Percentiles rank a stretch among this genome's conserved stretches.
These are phyloP conservation scores for Gallinago jamesoni DNA, from an alignment of 2,113 vertebrate species.

Conservation along the genomic window DNA sequence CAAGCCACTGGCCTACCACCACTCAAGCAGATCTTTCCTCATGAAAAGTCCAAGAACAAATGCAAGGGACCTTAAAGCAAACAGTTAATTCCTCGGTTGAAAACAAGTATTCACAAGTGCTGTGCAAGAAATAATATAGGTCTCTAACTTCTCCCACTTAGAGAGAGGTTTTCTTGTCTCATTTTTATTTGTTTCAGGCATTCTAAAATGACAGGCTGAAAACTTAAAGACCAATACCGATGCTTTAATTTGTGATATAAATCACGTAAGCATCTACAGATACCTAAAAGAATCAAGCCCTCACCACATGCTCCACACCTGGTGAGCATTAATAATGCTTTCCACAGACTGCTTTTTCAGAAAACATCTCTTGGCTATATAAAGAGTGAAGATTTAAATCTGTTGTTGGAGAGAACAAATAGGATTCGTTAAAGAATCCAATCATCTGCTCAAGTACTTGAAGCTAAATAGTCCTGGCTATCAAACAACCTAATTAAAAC, in stretches of 20 bases:
- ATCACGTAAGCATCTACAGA: conserved; percentile 13
- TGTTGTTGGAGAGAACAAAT: conserved; percentile 53
- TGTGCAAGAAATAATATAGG: conserved; percentile 50
- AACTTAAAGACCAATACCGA: conserved; percentile 45
- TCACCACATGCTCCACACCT: not conserved
- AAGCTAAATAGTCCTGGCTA: conserved; percentile 63
- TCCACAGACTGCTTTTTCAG: conserved; percentile 38
- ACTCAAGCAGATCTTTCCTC: not conserved
- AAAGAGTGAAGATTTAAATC: conserved; percentile 37
- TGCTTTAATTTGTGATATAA: conserved; percentile 32
- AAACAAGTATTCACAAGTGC: not conserved
- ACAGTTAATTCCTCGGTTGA: not conserved
- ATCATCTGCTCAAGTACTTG: conserved; percentile 50
- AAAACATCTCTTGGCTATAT: conserved; percentile 45
- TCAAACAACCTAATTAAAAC: conserved; percentile 61
- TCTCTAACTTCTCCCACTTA: conserved; percentile 22
- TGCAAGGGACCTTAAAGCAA: not conserved
- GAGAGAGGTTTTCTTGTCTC: conserved; percentile 2
- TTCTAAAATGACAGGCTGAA: conserved; percentile 47
- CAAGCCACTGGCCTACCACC: not conserved
- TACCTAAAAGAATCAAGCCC: conserved; percentile 45
- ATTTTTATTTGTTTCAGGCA: conserved; percentile 40
- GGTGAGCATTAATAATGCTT: conserved; percentile 48
- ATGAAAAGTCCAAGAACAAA: not conserved
- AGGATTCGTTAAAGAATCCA: conserved; percentile 66